Conservation (phyloP, 2,797 vertebrate genomes). For the Miichthys miiuy region DNA sequence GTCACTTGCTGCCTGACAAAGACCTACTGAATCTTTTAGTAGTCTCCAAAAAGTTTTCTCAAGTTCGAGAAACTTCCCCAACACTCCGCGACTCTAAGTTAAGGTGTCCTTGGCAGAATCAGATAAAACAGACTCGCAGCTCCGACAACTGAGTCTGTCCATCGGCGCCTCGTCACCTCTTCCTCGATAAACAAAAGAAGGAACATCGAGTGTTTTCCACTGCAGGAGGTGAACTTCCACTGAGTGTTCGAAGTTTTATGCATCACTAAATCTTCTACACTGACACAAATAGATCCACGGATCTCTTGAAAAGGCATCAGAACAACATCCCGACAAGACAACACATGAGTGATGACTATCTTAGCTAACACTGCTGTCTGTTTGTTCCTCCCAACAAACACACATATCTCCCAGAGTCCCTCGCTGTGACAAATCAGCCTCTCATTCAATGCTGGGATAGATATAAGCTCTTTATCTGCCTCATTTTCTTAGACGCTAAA, state of each 20-base stretch:
- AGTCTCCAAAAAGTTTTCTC: not conserved
- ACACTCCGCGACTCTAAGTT: not conserved
- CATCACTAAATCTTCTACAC: not conserved
- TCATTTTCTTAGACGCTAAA: conserved; percentile 4
- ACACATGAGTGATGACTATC: conserved; percentile 33
- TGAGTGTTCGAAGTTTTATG: not conserved
- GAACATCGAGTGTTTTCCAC: not conserved
- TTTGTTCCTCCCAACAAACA: conserved; percentile 3
- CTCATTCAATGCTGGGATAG: conserved; percentile 30
- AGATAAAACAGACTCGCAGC: not conserved
- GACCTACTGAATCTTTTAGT: not conserved
- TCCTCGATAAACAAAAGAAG: conserved; percentile 1
- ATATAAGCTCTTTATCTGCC: conserved; percentile 56
- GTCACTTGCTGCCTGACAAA: no score
- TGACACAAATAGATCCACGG: conserved; percentile 1
- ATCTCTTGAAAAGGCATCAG: conserved; percentile 9
- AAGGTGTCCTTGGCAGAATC: conserved; percentile 5
- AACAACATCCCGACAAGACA: not conserved
- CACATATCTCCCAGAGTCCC: conserved; percentile 20
- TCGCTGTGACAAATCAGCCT: conserved; percentile 24
- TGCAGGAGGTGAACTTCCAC: conserved; percentile 23
- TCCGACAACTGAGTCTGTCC: conserved; percentile 7
- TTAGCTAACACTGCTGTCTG: conserved; percentile 27
- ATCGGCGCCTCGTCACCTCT: not conserved
- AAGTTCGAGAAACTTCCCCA: not conserved